Evolutionary conservation across 2,888 invertebrate species (phyloP).

Genomic region (Limenitis camilla): DNA sequence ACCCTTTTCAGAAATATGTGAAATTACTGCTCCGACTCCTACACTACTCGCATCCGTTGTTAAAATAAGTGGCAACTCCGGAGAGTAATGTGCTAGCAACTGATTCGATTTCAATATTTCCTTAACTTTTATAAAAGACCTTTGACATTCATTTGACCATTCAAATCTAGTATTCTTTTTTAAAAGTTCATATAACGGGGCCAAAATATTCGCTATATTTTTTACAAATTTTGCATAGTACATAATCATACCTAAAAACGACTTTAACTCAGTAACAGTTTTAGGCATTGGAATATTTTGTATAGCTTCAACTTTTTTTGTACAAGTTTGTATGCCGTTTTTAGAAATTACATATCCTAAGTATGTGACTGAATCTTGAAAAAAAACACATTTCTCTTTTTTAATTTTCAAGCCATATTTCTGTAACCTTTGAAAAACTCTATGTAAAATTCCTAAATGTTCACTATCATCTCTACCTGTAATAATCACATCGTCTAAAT

Average conservation of each 20-base stretch:
- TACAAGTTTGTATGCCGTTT: slow-evolving; percentile 14
- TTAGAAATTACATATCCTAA: slow-evolving; percentile 20
- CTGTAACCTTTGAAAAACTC: neutral
- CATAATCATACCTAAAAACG: slow-evolving; percentile 13
- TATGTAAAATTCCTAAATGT: neutral
- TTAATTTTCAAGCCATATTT: neutral
- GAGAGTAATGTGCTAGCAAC: slow-evolving; percentile 19
- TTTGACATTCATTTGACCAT: slow-evolving; percentile 12
- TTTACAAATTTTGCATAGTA: slow-evolving; percentile 9
- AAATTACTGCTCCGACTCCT: slow-evolving; percentile 7
- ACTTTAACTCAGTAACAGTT: slow-evolving; percentile 18
- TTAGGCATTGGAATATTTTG: slow-evolving; percentile 13
- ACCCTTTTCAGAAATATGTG: slow-evolving; percentile 13
- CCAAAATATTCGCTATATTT: slow-evolving; percentile 7
- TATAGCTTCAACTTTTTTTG: slow-evolving; percentile 15
- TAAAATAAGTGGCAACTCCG: slow-evolving; percentile 10
- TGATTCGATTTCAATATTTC: neutral
- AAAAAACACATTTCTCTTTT: neutral
- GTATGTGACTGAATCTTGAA: slow-evolving; percentile 15
- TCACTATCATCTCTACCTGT: neutral
- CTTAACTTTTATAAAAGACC: slow-evolving; percentile 9
- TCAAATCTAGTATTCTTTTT: slow-evolving; percentile 7
- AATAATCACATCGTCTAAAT: neutral
- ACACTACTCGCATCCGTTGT: slow-evolving; percentile 8
- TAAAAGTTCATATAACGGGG: slow-evolving; percentile 10